Conservation (phyloP, 2,113 vertebrate genomes). For the Corythornis vintsioides region DNA sequence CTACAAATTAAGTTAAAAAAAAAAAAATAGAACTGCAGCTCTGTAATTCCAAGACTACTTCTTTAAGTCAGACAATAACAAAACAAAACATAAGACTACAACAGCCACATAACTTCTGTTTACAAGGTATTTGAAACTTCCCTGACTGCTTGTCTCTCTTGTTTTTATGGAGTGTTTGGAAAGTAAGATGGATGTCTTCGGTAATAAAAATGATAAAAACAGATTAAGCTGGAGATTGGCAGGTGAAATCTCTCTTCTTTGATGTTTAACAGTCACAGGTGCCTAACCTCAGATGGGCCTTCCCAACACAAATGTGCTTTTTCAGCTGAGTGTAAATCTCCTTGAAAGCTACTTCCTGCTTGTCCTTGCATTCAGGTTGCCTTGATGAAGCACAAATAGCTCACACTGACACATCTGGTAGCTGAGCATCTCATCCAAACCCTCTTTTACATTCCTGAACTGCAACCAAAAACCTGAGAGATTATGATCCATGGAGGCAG, state of each 20-base stretch:
- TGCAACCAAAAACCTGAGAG: background rate
- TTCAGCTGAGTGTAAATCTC: background rate
- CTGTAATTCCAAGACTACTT: background rate
- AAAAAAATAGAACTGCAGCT: background rate
- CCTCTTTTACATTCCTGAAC: fast-evolving
- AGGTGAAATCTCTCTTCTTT: background rate
- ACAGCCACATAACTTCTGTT: background rate
- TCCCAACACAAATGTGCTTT: background rate
- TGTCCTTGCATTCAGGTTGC: background rate
- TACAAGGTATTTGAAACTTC: background rate
- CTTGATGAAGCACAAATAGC: background rate
- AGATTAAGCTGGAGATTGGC: background rate
- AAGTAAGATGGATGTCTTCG: background rate
- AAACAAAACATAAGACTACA: background rate
- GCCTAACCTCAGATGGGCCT: background rate
- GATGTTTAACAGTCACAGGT: background rate
- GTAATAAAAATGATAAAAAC: slow-evolving; percentile 1
- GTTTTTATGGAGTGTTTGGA: background rate
- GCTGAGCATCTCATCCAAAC: background rate
- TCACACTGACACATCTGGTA: background rate
- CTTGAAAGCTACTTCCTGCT: background rate
- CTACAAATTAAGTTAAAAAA: background rate
- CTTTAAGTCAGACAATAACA: background rate
- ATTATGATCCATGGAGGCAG: background rate
- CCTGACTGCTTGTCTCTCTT: background rate